Evolutionary conservation across 2,797 vertebrate species (phyloP).

Genomic region (Acropternis orthonyx): DNA sequence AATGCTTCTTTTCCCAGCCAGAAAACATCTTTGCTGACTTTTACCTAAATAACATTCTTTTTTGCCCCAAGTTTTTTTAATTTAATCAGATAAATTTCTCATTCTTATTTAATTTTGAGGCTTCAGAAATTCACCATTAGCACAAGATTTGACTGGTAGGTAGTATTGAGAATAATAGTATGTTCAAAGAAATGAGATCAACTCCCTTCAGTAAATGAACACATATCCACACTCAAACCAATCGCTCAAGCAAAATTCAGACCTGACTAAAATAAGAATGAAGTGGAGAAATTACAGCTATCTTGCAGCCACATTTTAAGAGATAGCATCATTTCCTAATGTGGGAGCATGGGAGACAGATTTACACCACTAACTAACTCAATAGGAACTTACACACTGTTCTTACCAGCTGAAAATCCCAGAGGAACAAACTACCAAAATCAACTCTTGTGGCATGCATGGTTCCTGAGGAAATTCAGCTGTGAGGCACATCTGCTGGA

Average conservation of each 20-base stretch:
- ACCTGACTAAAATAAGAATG: neutral
- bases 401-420: neutral
- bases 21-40: neutral
- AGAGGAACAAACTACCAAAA: neutral
- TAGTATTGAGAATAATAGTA: neutral
- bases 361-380: neutral
- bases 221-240: neutral
- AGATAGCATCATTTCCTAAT: neutral
- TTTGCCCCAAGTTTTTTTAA: neutral
- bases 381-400: neutral
- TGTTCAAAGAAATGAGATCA: neutral
- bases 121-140: neutral
- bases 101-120: slow-evolving; percentile 1
- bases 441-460: neutral
- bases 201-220: neutral
- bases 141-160: neutral
- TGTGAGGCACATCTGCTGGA: neutral
- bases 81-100: slow-evolving; percentile 18
- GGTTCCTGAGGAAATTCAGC: neutral
- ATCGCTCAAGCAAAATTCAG: neutral
- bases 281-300: neutral
- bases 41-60: neutral
- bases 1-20: neutral
- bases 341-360: neutral
- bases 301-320: neutral